Evolutionary conservation across 2,113 vertebrate genomes (phyloP).

Genomic region (Caretta caretta): DNA sequence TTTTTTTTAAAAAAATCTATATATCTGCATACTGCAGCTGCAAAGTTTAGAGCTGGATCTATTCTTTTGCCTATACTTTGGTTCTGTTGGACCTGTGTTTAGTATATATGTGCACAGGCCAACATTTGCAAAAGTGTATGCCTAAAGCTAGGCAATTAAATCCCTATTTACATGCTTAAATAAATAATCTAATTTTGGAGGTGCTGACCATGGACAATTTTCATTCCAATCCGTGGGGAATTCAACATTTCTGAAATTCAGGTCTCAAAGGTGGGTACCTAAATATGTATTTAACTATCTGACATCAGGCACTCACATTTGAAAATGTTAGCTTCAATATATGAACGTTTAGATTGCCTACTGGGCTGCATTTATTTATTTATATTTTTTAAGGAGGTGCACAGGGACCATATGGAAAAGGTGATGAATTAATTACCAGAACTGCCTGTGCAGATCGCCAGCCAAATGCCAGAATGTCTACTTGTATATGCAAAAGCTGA

Average conservation of each 20-base stretch:
- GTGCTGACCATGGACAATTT: background rate
- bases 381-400: background rate
- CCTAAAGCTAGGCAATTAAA: background rate
- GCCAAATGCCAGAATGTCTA: background rate
- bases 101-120: background rate
- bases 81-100: background rate
- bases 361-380: background rate
- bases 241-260: background rate
- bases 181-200: background rate
- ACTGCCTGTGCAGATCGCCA: background rate
- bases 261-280: background rate
- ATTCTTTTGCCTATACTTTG: background rate
- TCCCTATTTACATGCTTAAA: background rate
- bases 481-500: background rate
- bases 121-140: accelerated
- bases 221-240: background rate
- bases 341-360: accelerated
- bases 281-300: background rate
- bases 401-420: background rate
- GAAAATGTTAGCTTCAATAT: background rate
- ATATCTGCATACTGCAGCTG: background rate
- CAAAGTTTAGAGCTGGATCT: background rate
- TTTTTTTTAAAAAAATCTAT: background rate
- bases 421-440: background rate
- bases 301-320: background rate